A percentile compares a stretch with the other conserved stretches of the same genome.
phyloP scores from a whole-genome alignment of 2,888 invertebrate species.

The Cordilura impudica region DNA sequence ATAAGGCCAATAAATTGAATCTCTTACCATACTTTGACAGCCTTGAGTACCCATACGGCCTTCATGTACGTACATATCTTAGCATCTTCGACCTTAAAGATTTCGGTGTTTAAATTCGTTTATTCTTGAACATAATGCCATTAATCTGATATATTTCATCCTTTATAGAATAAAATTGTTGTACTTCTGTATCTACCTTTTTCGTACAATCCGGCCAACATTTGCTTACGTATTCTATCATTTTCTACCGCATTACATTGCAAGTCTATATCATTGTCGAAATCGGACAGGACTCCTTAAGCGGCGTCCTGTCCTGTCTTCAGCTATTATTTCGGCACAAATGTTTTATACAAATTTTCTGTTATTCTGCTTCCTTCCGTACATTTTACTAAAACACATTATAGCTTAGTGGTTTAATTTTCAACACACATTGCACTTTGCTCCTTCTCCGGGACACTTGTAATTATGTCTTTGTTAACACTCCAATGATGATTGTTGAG shows the following conservation, averaged over 20 bases:
- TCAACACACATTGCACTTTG: constrained; percentile 8
- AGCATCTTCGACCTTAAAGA: too few species aligned
- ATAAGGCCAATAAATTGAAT: too few species aligned
- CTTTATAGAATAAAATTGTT: constrained; percentile 7
- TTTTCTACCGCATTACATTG: too few species aligned
- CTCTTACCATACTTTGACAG: too few species aligned
- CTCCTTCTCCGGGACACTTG: constrained; percentile 27
- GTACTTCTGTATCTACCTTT: neutral
- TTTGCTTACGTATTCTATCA: neutral
- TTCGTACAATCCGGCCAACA: neutral
- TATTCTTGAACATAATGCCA: neutral
- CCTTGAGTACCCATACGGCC: too few species aligned
- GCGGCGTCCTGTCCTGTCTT: neutral
- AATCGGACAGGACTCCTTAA: neutral
- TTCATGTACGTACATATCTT: too few species aligned
- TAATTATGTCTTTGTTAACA: constrained; percentile 26
- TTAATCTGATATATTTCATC: neutral
- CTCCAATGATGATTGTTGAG: neutral
- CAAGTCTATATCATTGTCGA: neutral
- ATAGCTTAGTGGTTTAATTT: constrained; percentile 32
- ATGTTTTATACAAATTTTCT: too few species aligned
- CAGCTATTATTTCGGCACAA: neutral
- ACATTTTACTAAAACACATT: constrained; percentile 30
- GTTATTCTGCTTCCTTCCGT: neutral
- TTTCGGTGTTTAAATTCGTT: too few species aligned